These are phyloP conservation scores for Progne subis DNA, from an alignment of 2,113 vertebrate genomes.

Conservation along the genomic window DNA sequence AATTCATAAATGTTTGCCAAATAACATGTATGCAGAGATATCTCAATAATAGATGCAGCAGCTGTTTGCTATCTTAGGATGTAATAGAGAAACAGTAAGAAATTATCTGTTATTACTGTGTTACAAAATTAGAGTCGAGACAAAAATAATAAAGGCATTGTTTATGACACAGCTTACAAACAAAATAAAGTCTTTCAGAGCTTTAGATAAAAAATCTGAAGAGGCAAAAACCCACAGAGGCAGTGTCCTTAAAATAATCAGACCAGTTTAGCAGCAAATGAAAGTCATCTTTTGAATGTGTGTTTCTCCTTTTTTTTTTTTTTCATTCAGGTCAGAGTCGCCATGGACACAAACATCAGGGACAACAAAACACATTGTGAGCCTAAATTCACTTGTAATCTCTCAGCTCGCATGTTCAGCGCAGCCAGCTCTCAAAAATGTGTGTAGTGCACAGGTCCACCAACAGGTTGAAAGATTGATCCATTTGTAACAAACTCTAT, in stretches of 20 bases:
- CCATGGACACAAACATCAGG: neutral
- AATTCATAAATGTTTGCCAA: neutral
- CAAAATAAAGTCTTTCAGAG: neutral
- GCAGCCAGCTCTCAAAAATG: neutral
- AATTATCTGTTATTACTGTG: neutral
- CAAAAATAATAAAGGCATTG: neutral
- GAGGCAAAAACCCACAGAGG: neutral
- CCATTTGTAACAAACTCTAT: neutral
- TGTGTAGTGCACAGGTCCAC: fast-evolving
- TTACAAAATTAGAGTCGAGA: neutral
- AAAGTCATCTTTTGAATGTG: neutral
- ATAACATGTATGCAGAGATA: neutral
- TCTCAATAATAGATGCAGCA: slow-evolving; percentile 10
- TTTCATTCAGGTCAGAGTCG: neutral
- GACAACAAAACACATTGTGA: neutral
- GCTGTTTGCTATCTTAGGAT: neutral
- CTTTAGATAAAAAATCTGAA: neutral
- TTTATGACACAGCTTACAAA: neutral
- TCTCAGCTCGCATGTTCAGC: neutral
- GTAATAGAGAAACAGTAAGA: neutral
- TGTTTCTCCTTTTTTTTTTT: neutral
- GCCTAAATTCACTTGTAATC: fast-evolving
- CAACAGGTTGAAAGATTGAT: neutral
- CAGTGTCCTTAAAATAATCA: neutral
- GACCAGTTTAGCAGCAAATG: neutral